phyloP scores from a whole-genome alignment of 2,113 vertebrate species.

The Oncorhynchus tshawytscha region DNA sequence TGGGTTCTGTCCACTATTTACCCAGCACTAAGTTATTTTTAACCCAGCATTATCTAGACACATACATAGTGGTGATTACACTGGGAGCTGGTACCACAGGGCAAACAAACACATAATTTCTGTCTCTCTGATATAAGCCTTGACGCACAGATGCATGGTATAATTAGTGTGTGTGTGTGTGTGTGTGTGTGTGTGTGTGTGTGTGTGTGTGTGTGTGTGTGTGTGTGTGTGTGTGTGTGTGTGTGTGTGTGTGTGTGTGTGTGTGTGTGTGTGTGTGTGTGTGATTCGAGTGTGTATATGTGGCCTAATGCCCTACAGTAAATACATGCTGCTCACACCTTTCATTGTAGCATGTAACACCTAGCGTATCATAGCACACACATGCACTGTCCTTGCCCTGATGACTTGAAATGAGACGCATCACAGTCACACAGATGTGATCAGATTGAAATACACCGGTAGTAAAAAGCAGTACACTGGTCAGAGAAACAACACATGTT shows the following conservation, averaged over 20 bases:
- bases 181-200: too few relatives aligned
- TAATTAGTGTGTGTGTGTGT: slow-evolving; percentile 29
- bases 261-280: too few relatives aligned
- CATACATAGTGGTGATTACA: slow-evolving; percentile 41
- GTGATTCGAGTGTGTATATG: too few relatives aligned
- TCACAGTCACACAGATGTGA: too few relatives aligned
- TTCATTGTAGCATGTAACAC: slow-evolving; percentile 27
- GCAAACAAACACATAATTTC: slow-evolving; percentile 43
- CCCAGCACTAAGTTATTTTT: too few relatives aligned
- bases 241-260: slow-evolving; percentile 41
- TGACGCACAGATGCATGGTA: not conserved
- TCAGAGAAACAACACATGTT: too few relatives aligned
- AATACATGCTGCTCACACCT: slow-evolving; percentile 14
- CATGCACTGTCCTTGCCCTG: too few relatives aligned
- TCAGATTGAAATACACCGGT: too few relatives aligned
- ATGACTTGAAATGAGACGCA: too few relatives aligned
- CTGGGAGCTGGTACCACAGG: slow-evolving; percentile 7
- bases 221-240: slow-evolving; percentile 17
- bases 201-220: slow-evolving; percentile 27
- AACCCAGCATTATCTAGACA: slow-evolving; percentile 23
- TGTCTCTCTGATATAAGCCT: slow-evolving; percentile 20
- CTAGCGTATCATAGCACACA: not conserved
- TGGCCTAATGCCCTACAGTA: slow-evolving; percentile 18
- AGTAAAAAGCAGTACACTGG: too few relatives aligned
- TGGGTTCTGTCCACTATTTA: too few relatives aligned